Evolutionary conservation across 2,888 invertebrate genomes (phyloP), one percentile per base, ranked within the genome.

Genomic region (Cosmia trapezina): DNA sequence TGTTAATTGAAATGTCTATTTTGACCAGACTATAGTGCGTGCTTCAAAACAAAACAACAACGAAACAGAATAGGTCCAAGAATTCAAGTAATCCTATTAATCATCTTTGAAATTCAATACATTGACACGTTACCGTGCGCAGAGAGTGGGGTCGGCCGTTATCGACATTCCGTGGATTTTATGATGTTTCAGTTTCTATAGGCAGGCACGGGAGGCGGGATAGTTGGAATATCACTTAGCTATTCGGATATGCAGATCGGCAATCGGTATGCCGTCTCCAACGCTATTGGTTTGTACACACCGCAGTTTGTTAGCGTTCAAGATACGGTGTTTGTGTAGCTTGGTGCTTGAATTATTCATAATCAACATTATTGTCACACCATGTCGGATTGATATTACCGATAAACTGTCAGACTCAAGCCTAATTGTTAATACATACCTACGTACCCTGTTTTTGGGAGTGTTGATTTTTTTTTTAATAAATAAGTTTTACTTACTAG

Each of bases 51-150:
- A 59, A 72, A 78, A 51, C 79, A 76, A 62, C 73, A 43, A 49
- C 57, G 28, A 60, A 76, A 89, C 88, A 86, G 87, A 90, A 91
- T 91, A 90, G 85, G 84, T 86, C 81, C 84, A 88, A 91, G 93
- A 92, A 94, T 94, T 91, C 93, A 86, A 92, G 88, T 90, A 90
- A 94, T 94, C 88, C 92, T 92, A 95, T 96, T 94, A 94, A 95
- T 96, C 94, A 95, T 94, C 92, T 92, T 91, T 93, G 94, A 93
- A 94, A 95, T 95, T 95, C 95, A 95, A 96, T 95, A 95, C 95
- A 95, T 94, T 91, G 94, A 94, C 94, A 93, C 93, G 91, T 89
- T 89, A 89, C 87, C 87, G 86, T 80, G 83, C 79, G 83, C 79
- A 80, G 74, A 84, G 82, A 86, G 81, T 80, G 85, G 89, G 87